Base-by-base conservation (phyloP, 2,797 vertebrate species). In the Morus bassanus region DNA sequence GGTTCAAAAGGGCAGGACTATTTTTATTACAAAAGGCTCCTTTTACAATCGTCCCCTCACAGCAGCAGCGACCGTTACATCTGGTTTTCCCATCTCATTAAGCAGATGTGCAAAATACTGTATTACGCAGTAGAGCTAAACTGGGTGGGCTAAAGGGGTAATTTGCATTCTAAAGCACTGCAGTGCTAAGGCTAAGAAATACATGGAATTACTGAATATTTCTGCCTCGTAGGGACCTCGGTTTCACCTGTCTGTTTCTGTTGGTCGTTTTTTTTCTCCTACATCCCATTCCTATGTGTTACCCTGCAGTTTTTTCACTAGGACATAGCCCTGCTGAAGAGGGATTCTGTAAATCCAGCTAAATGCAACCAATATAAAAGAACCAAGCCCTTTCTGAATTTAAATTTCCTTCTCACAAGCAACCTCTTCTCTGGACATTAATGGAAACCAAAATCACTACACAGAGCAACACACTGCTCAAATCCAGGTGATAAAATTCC, bases 41-140 rank as follows among this genome's bases (percentile, higher is more conserved):
- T 1, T 80, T 92, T 89, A 65, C 64, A 93, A 13, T 46, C 8
- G 0, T 33, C 35, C 68, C 53, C 63, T 56, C 37, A 3, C 72
- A 91, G 80, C 65, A 91, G 78, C 86, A 86, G 50, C 59, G 21
- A 80, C 68, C 4, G 3, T 43, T 78, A 68, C 91, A 41, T 85
- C 75, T 92, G 75, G 23, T 80, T 93, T 92, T 83, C 56, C 76
- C 68, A 59, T 81, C 86, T 79, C 87, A 69, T 89, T 80, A 72
- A 83, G 68, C 96, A 93, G 75, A 95, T 92, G 88, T 83, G 56
- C 77, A 91, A 87, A 96, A 77, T 57, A 68, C 54, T 45, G 46
- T 30, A n/a, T 45, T 4, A 7, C 5, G 3, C 31, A 83, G 24
- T 2, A 61, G 56, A 91, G 68, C 65, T 83, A 27, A 83, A 22